Conservation (phyloP, 2,888 invertebrate species). For the Tholera decimalis region DNA sequence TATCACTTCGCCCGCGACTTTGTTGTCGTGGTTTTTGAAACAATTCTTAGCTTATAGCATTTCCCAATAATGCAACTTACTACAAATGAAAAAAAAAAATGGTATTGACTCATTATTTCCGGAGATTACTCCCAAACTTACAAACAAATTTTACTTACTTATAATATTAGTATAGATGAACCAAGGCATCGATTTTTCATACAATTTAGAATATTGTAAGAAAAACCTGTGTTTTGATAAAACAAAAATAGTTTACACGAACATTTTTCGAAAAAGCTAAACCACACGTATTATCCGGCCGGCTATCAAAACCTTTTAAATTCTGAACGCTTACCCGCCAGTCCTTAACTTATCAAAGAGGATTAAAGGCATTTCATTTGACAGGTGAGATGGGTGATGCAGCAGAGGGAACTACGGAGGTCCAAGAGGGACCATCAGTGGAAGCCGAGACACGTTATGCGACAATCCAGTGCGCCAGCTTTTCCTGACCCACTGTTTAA, state of each 20-base stretch:
- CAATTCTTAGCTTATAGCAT: too few relatives aligned
- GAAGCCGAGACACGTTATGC: constrained; percentile 84
- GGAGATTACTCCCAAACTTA: too few relatives aligned
- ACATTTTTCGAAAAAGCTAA: background rate
- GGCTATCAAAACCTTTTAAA: constrained; percentile 10
- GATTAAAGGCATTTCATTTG: constrained; percentile 38
- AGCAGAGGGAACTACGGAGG: constrained; percentile 96
- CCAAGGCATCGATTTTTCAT: too few relatives aligned
- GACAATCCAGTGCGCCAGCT: constrained; percentile 89
- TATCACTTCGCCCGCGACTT: too few relatives aligned
- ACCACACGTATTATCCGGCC: background rate
- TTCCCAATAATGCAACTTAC: too few relatives aligned
- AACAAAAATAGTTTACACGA: background rate
- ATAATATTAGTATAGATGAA: too few relatives aligned
- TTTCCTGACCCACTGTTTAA: constrained; percentile 98
- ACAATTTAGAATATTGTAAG: too few relatives aligned
- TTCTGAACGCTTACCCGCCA: constrained; percentile 11
- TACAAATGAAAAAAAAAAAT: too few relatives aligned
- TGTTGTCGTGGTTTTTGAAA: too few relatives aligned
- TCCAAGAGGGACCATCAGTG: constrained; percentile 96
- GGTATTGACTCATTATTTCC: too few relatives aligned
- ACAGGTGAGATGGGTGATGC: constrained; percentile 98
- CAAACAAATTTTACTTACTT: too few relatives aligned
- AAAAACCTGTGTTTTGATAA: background rate
- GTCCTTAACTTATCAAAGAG: constrained; percentile 33